Conservation (phyloP, 2,797 vertebrate genomes). For the Sebastes diploproa region DNA sequence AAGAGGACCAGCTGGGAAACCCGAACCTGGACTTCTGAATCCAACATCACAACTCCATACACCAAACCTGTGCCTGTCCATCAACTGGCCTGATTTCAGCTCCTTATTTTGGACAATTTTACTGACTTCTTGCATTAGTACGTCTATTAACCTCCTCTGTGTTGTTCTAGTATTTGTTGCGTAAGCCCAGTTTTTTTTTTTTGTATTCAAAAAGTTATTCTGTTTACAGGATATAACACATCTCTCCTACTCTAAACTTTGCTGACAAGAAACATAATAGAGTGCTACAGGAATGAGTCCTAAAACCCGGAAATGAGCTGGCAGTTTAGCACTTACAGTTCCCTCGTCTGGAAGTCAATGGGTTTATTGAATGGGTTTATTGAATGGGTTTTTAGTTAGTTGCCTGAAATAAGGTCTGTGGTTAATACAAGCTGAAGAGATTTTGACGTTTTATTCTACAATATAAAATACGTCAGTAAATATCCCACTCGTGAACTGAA, state of each 20-base stretch:
- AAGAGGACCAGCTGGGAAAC: conserved; percentile 41
- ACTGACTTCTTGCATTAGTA: background rate
- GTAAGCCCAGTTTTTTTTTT: background rate
- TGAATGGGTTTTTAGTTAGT: too few relatives aligned
- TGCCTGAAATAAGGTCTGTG: too few relatives aligned
- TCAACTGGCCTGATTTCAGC: background rate
- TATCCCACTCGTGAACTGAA: too few relatives aligned
- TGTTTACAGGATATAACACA: background rate
- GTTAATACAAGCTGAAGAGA: too few relatives aligned
- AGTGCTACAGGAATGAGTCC: too few relatives aligned
- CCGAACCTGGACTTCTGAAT: conserved; percentile 27
- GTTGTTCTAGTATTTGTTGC: background rate
- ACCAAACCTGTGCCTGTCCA: background rate
- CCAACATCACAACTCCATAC: background rate
- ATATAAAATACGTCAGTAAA: too few relatives aligned
- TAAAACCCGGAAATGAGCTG: too few relatives aligned
- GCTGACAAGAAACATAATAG: background rate
- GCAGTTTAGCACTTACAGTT: too few relatives aligned
- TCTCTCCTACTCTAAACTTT: background rate
- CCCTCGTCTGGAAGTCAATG: too few relatives aligned
- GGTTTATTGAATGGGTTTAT: too few relatives aligned
- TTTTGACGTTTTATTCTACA: too few relatives aligned
- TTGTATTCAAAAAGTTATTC: background rate
- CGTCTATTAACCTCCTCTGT: background rate
- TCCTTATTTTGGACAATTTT: background rate